Evolutionary conservation across 2,797 vertebrate species (phyloP).

Genomic region (Gambelia wislizenii): DNA sequence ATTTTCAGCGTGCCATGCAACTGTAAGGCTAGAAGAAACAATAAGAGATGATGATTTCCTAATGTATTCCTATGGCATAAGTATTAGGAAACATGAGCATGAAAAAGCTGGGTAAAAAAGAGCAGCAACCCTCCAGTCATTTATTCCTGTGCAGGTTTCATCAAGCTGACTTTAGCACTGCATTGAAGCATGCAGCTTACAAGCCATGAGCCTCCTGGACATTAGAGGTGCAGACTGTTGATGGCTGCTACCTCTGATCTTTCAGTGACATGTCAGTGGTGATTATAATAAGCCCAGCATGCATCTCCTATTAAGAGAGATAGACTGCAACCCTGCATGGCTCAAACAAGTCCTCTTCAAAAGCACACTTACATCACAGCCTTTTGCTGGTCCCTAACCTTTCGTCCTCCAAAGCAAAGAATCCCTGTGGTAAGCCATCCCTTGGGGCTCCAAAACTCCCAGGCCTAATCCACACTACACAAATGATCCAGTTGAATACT

Average conservation of each 20-base stretch:
- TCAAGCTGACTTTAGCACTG: neutral
- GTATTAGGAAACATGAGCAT: slow-evolving; percentile 61
- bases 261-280: slow-evolving; percentile 53
- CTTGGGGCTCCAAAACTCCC: too few relatives aligned
- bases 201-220: slow-evolving; percentile 68
- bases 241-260: slow-evolving; percentile 68
- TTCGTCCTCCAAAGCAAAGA: too few relatives aligned
- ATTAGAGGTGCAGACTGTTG: slow-evolving; percentile 62
- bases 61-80: slow-evolving; percentile 65
- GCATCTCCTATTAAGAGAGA: slow-evolving; percentile 68
- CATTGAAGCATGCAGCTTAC: neutral
- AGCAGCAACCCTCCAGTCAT: too few relatives aligned
- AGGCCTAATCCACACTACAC: too few relatives aligned
- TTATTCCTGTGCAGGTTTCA: neutral
- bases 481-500: too few relatives aligned
- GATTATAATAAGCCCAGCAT: slow-evolving; percentile 71
- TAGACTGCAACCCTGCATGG: neutral
- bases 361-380: too few relatives aligned
- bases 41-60: slow-evolving; percentile 25
- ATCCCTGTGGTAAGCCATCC: too few relatives aligned
- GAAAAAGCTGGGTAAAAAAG: slow-evolving; percentile 59
- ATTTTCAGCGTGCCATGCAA: slow-evolving; percentile 43
- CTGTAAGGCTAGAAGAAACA: slow-evolving; percentile 37
- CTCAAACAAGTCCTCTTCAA: too few relatives aligned
- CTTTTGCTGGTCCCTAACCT: too few relatives aligned